These are phyloP conservation scores for Gallinago media DNA, from an alignment of 2,113 vertebrate species.

Conservation along the genomic window DNA sequence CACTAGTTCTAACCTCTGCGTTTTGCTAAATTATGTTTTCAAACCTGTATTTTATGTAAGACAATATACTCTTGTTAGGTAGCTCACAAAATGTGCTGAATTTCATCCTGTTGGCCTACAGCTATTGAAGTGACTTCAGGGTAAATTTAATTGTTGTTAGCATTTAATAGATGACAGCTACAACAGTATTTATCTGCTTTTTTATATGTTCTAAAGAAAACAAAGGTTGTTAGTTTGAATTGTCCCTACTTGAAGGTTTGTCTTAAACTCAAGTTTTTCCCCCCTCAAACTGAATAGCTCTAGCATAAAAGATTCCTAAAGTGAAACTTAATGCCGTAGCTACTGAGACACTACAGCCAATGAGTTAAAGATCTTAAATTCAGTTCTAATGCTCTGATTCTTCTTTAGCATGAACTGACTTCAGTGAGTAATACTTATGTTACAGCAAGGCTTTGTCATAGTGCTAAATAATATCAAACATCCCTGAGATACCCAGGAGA, in stretches of 20 bases:
- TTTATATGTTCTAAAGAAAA: not conserved
- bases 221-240: not conserved
- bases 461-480: not conserved
- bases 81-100: not conserved
- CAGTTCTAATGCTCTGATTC: not conserved
- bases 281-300: not conserved
- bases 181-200: not conserved
- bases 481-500: not conserved
- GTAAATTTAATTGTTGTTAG: not conserved
- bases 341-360: not conserved
- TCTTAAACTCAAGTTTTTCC: not conserved
- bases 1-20: accelerated
- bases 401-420: not conserved
- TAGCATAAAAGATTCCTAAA: not conserved
- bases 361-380: not conserved
- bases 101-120: not conserved
- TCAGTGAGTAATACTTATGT: not conserved
- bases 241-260: not conserved
- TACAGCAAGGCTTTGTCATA: not conserved
- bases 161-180: not conserved
- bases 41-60: not conserved
- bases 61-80: accelerated
- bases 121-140: not conserved
- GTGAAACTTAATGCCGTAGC: not conserved
- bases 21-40: not conserved